Percentiles rank a stretch among this genome's conserved stretches.
phyloP scores from a whole-genome alignment of 2,888 invertebrate genomes.

The Nemurella pictetii region DNA sequence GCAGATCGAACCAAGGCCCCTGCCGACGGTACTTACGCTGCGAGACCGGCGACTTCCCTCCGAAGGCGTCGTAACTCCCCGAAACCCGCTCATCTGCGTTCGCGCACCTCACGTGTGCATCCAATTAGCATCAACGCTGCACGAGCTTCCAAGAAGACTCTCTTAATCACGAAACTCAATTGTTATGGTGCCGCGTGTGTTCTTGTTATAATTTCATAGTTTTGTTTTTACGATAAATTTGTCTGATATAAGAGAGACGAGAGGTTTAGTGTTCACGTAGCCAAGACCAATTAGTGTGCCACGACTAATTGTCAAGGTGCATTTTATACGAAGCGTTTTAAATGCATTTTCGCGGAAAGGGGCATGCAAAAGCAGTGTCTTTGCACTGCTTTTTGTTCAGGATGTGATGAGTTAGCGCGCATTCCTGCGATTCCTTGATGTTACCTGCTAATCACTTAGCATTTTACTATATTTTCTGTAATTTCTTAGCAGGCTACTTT shows the following conservation, averaged over 20 bases:
- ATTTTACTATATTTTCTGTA: neutral
- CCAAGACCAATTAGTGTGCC: neutral
- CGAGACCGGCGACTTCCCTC: too few species aligned
- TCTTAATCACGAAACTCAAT: neutral
- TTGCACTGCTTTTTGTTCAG: neutral
- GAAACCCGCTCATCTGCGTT: too few species aligned
- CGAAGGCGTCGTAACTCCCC: too few species aligned
- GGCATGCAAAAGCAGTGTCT: neutral
- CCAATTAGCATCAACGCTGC: neutral
- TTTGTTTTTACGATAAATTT: neutral
- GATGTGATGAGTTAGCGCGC: neutral
- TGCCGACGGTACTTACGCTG: neutral
- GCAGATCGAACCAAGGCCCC: neutral
- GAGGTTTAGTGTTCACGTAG: neutral
- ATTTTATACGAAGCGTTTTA: neutral
- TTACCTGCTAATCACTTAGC: neutral
- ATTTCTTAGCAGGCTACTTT: neutral
- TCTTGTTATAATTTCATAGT: neutral
- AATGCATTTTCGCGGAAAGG: neutral
- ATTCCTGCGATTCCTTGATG: neutral
- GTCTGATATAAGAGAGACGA: neutral
- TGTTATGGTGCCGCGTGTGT: neutral
- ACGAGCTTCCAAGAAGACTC: neutral
- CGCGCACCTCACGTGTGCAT: too few species aligned
- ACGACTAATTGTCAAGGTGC: neutral